Conservation (phyloP, 2,113 vertebrate genomes). For the Coreoperca whiteheadi region DNA sequence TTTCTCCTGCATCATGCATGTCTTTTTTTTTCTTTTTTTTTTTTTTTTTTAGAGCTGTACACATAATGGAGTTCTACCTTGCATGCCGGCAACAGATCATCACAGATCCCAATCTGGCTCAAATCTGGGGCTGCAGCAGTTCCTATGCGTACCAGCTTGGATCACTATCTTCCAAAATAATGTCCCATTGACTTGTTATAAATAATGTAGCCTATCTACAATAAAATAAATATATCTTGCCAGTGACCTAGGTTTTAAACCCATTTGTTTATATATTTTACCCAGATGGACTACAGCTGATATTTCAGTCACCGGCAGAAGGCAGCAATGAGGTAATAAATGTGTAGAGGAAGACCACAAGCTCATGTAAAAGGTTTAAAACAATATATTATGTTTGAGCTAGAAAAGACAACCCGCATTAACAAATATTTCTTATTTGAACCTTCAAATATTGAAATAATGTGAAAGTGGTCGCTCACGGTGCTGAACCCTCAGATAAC, state of each 20-base stretch:
- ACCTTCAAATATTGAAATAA: too few species aligned
- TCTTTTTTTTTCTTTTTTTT: not conserved
- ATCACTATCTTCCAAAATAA: not conserved
- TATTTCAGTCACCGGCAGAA: not conserved
- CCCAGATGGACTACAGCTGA: not conserved
- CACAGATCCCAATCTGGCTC: not conserved
- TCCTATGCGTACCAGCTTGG: not conserved
- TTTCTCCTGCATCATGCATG: not conserved
- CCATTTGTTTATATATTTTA: too few species aligned
- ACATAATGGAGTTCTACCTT: slow-evolving; percentile 6
- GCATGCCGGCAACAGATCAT: not conserved
- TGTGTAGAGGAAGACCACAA: not conserved
- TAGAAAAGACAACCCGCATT: not conserved
- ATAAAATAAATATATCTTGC: not conserved
- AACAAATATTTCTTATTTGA: too few species aligned
- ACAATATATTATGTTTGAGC: too few species aligned
- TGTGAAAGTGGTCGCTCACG: too few species aligned
- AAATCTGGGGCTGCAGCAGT: not conserved
- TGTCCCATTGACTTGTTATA: not conserved
- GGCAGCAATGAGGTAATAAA: not conserved
- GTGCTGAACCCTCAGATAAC: too few species aligned
- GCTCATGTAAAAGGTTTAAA: not conserved
- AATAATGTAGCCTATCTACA: not conserved
- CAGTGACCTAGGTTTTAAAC: too few species aligned
- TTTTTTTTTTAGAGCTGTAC: too few species aligned